A percentile compares a stretch with the other conserved stretches of the same genome.
Evolutionary conservation across 2,113 vertebrate genomes (phyloP).

Genomic region (Elachura formosa): DNA sequence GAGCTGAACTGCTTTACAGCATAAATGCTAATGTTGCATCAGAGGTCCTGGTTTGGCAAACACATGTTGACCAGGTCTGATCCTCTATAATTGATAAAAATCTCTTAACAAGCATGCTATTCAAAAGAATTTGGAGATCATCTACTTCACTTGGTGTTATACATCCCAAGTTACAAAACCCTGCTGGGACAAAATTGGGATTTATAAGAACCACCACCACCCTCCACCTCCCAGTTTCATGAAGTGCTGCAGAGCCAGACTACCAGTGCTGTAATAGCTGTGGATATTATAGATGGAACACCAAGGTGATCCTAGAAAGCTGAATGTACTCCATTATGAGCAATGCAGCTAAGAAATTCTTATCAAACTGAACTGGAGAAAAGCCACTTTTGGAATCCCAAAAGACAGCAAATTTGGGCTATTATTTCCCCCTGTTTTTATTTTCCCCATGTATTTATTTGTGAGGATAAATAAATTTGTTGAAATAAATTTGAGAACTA

Average conservation of each 20-base stretch:
- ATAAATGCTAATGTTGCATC: background rate
- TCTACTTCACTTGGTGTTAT: background rate
- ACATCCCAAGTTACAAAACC: background rate
- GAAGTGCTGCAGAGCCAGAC: background rate
- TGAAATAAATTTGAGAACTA: background rate
- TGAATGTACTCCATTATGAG: background rate
- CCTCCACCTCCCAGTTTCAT: rapidly evolving
- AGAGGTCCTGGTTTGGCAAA: background rate
- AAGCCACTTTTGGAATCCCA: background rate
- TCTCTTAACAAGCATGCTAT: background rate
- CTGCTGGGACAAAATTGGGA: background rate
- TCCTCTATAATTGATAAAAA: background rate
- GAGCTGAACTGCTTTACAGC: background rate
- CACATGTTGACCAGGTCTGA: background rate
- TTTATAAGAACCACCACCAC: background rate
- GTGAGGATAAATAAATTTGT: background rate
- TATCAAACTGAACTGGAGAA: background rate
- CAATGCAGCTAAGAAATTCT: background rate
- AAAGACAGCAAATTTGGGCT: background rate
- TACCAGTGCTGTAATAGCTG: background rate
- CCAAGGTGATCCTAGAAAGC: background rate
- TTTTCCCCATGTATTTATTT: background rate
- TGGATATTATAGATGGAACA: background rate
- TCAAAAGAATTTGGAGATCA: background rate
- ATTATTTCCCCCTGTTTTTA: background rate